Evolutionary conservation across 2,113 vertebrate genomes (phyloP), one percentile per base, ranked within the genome.

Genomic region (Epinephelus lanceolatus): DNA sequence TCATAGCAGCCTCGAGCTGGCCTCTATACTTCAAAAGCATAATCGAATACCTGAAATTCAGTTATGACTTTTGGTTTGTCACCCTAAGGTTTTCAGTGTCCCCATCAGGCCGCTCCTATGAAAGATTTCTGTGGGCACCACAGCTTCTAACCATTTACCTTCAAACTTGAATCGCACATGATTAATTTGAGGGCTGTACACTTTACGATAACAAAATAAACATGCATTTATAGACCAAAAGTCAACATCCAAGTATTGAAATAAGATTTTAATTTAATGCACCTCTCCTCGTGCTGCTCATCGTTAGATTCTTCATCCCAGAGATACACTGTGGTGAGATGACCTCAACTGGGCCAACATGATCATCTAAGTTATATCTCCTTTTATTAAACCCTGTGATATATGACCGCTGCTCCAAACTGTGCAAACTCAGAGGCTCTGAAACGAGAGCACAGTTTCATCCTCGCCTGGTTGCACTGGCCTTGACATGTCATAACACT

Each of bases 401-500:
- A 12, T 85, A 69, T 21, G 71, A 53, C 70, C 51, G 68, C 77
- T 79, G 67, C 67, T 42, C 56, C 60, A 17, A 69, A 55, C 1
- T 40, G 8, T 27, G 59, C 66, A 68, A 86, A 87, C 67, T 68
- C 45, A 61, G 47, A 70, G 70, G 73, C 69, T 62, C 42, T 56
- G 23, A 82, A 71, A 69, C 49, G 65, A 67, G 65, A 89, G 81
- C 71, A 66, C 63, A 82, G 83, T 76, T 92, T 91, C 76, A 86
- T 88, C 83, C 83, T 81, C 45, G 63, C 81, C 76, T 77, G 59
- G 52, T 14, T 88, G 84, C 89, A 60, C 55, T 12, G 91, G 88
- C 94, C 94, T 95, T 95, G 93, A 93, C 92, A 91, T 92, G 78
- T 90, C 89, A 84, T 40, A 87, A 73, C 70, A 87, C 85, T 89